Base-by-base conservation (phyloP, 1,140 invertebrate species). In the Coptotermes formosanus region DNA sequence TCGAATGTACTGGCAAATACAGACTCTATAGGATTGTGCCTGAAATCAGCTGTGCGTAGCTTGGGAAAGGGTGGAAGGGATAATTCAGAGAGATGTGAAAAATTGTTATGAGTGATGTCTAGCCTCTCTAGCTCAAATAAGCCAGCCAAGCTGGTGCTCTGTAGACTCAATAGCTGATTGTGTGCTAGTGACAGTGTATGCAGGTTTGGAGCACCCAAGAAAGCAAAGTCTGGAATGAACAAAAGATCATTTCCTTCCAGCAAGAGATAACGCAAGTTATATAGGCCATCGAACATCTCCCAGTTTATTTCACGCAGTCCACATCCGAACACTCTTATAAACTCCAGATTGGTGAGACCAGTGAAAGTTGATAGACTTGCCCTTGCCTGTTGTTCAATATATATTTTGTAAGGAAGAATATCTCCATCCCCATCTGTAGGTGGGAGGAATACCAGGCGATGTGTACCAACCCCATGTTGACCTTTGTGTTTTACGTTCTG, bases 1-100 rank as follows among this genome's bases (percentile, higher is more conserved):
- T 94, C 94, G 88, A 95, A 95, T 21, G 94, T 94, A 69, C 94
- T 94, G n/a, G 94, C 92, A 88, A 94, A 94, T 87, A 96, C 92
- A 7, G 92, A 90, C 87, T 92, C 92, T 43, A 95, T 92, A n/a
- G 94, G 95, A 90, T 96, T 96, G 82, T 92, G 90, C 2, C 92
- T 91, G 87, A 96, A 93, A 89, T 95, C 93, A 3, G 94, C 92
- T 12, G 90, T 89, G 87, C 91, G 89, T 23, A 96, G 88, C 86
- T 93, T 92, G 8, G 94, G 94, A 88, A 96, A 93, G 6, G 94
- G 94, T 12, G 95, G 94, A 86, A 96, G 93, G 38, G 94, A 94
- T 4, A 94, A 89, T 89, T 95, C 94, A 21, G 94, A 95, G 32
- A 96, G 89, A 87, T 94, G 93, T 3, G 93, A 93, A 83, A 96